Evolutionary conservation across 2,113 vertebrate species (phyloP).

Genomic region (Rhynchomys soricoides): DNA sequence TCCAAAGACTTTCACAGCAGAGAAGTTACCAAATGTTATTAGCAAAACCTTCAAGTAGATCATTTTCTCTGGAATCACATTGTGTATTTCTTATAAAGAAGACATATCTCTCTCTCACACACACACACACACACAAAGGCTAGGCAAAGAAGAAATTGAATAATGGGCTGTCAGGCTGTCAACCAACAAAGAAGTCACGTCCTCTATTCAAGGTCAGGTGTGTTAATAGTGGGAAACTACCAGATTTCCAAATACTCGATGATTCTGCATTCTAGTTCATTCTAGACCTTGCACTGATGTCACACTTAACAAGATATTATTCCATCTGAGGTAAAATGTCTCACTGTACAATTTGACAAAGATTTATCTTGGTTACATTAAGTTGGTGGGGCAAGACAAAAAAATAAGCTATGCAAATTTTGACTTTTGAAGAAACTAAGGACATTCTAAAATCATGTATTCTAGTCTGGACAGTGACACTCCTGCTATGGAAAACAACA

Average conservation of each 20-base stretch:
- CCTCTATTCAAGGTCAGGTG: slow-evolving; percentile 73
- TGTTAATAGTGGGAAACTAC: slow-evolving; percentile 42
- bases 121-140: not conserved
- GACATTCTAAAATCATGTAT: slow-evolving; percentile 49
- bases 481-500: slow-evolving; percentile 51
- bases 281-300: not conserved
- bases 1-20: slow-evolving; percentile 46
- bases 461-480: slow-evolving; percentile 8
- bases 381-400: not conserved
- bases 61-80: slow-evolving; percentile 55
- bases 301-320: slow-evolving; percentile 19
- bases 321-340: not conserved
- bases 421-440: slow-evolving; percentile 60
- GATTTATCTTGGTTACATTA: slow-evolving; percentile 18
- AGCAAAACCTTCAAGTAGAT: slow-evolving; percentile 61
- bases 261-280: not conserved
- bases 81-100: slow-evolving; percentile 51
- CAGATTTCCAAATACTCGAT: slow-evolving; percentile 2
- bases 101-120: not conserved
- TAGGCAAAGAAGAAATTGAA: slow-evolving; percentile 55
- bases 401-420: slow-evolving; percentile 35
- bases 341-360: slow-evolving; percentile 53
- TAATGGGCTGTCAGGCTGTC: slow-evolving; percentile 27
- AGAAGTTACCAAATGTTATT: slow-evolving; percentile 64
- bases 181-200: slow-evolving; percentile 10